phyloP scores from a whole-genome alignment of 2,113 vertebrate species.

The Prunella himalayana region DNA sequence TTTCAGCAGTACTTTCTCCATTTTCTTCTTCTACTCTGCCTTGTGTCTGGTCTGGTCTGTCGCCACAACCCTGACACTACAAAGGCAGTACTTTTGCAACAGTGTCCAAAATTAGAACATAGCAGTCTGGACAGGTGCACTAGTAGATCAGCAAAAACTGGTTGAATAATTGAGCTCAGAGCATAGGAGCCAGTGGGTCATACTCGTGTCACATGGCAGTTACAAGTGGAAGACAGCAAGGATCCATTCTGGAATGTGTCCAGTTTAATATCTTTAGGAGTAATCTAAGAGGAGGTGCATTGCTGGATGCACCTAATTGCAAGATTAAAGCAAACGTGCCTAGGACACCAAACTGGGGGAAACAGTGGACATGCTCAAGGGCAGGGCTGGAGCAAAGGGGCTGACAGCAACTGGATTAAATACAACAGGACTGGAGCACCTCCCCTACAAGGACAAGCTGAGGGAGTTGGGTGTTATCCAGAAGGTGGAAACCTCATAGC shows the following conservation, averaged over 20 bases:
- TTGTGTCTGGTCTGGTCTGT: background rate
- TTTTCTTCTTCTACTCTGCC: background rate
- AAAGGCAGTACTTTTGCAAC: background rate
- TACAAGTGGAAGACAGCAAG: background rate
- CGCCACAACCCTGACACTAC: background rate
- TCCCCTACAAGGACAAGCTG: background rate
- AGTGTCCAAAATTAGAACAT: background rate
- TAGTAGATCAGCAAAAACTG: background rate
- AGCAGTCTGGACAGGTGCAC: background rate
- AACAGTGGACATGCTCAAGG: accelerated
- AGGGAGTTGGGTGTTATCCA: background rate
- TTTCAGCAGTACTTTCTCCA: background rate
- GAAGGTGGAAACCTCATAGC: background rate
- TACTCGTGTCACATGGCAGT: background rate
- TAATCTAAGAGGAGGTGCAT: background rate
- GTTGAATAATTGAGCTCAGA: background rate
- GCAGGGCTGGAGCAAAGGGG: background rate
- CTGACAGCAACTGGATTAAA: background rate
- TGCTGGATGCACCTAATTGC: background rate
- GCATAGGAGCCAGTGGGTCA: background rate
- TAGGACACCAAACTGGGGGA: background rate
- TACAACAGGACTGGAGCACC: background rate
- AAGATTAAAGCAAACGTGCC: background rate
- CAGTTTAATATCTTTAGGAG: background rate
- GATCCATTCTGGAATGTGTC: background rate